Evolutionary conservation across 2,113 vertebrate species (phyloP).

Genomic region (Psittacus erithacus): DNA sequence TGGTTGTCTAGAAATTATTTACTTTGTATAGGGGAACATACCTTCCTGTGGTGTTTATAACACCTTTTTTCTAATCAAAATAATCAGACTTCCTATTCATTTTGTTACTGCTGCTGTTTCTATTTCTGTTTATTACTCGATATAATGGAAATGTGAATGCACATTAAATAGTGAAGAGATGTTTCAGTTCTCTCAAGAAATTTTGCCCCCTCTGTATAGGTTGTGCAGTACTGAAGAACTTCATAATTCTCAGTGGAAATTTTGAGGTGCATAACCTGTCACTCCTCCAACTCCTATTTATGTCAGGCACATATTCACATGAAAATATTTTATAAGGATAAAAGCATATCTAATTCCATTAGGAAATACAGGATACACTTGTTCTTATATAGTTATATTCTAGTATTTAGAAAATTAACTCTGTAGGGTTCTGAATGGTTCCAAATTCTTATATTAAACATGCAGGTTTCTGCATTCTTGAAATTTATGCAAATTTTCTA

Average conservation of each 20-base stretch:
- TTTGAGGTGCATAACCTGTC: background rate
- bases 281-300: background rate
- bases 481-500: background rate
- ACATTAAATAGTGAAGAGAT: background rate
- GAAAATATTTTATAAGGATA: background rate
- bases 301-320: background rate
- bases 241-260: background rate
- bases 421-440: background rate
- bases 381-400: background rate
- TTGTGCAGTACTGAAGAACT: background rate
- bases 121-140: background rate
- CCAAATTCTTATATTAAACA: background rate
- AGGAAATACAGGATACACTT: background rate
- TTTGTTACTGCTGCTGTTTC: background rate
- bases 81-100: background rate
- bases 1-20: background rate
- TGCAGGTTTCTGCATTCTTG: background rate
- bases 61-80: background rate
- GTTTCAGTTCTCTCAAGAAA: background rate
- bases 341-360: background rate
- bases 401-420: background rate
- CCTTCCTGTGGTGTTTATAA: background rate
- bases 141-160: background rate
- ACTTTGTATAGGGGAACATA: background rate
- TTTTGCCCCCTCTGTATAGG: background rate